A percentile compares a stretch with the other conserved stretches of the same genome.
These are phyloP conservation scores for Tetragonula carbonaria DNA, from an alignment of 2,888 invertebrate genomes.

Conservation along the genomic window DNA sequence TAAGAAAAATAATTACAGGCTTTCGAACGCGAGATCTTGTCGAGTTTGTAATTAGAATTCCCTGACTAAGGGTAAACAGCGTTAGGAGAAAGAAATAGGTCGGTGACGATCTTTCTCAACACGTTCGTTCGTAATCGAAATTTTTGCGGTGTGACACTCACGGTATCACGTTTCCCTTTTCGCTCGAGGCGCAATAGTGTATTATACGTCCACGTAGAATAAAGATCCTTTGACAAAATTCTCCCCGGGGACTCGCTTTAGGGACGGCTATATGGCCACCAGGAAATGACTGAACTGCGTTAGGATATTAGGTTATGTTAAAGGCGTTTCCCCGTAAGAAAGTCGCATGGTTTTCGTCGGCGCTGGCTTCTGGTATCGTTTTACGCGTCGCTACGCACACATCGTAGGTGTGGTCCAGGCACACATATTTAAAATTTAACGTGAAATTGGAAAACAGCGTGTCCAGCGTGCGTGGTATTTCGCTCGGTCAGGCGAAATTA, in stretches of 20 bases:
- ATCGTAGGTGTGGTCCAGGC: too few relatives aligned
- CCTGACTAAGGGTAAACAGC: background rate
- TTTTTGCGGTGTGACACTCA: slow-evolving; percentile 74
- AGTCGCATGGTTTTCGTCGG: slow-evolving; percentile 42
- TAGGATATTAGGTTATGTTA: slow-evolving; percentile 83
- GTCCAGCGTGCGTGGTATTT: background rate
- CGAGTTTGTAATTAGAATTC: slow-evolving; percentile 14
- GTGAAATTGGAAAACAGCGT: background rate
- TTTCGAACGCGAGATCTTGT: slow-evolving; percentile 9
- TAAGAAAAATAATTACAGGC: background rate
- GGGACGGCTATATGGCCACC: slow-evolving; percentile 80
- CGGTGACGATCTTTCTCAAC: slow-evolving; percentile 49
- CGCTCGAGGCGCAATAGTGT: slow-evolving; percentile 79
- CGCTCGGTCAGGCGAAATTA: background rate
- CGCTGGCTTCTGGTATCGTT: slow-evolving; percentile 15
- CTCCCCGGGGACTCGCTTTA: slow-evolving; percentile 81
- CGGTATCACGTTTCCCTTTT: slow-evolving; percentile 80
- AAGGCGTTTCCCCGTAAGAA: slow-evolving; percentile 71
- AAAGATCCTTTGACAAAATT: slow-evolving; percentile 84
- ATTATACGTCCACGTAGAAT: slow-evolving; percentile 83
- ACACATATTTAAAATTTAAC: background rate
- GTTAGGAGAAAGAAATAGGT: slow-evolving; percentile 24
- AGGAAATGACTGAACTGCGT: slow-evolving; percentile 83
- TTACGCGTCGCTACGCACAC: background rate
- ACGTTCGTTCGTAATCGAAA: slow-evolving; percentile 71